A percentile compares a stretch with the other conserved stretches of the same genome.
These are phyloP conservation scores for Sycophaga agraensis DNA, from an alignment of 1,140 invertebrate genomes.

Conservation along the genomic window DNA sequence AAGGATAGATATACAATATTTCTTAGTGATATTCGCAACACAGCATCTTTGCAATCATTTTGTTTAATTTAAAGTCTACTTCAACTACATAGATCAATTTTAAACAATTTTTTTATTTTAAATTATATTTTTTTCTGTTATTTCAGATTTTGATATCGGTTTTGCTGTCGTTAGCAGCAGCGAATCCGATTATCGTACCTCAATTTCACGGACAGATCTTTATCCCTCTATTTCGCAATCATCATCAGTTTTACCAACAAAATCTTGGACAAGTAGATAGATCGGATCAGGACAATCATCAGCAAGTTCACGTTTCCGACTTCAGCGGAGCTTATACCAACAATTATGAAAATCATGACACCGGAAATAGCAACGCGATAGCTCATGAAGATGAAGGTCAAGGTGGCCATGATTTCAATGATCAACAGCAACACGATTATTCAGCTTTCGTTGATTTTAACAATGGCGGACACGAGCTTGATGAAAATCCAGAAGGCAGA, in stretches of 20 bases:
- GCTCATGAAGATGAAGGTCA: conserved; percentile 26
- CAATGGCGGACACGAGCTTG: conserved; percentile 31
- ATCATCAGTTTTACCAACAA: not conserved
- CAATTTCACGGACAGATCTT: conserved; percentile 35
- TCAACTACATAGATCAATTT: no score
- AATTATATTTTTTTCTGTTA: no score
- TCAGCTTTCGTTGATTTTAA: conserved; percentile 36
- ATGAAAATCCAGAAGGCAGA: conserved; percentile 18
- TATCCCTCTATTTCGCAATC: conserved; percentile 32
- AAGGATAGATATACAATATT: no score
- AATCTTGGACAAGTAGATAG: conserved; percentile 36
- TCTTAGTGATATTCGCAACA: no score
- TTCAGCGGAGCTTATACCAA: conserved; percentile 15
- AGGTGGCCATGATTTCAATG: conserved; percentile 23
- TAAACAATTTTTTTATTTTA: no score
- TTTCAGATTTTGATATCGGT: conserved; percentile 40
- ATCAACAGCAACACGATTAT: conserved; percentile 32
- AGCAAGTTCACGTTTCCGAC: conserved; percentile 31
- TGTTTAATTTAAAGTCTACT: no score
- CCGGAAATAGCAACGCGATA: conserved; percentile 20
- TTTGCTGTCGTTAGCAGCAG: conserved; percentile 40
- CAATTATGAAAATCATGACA: conserved; percentile 32
- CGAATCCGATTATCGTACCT: conserved; percentile 42
- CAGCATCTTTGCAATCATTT: no score
- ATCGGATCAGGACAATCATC: conserved; percentile 41